Percentiles rank a stretch among this genome's conserved stretches.
phyloP scores from a whole-genome alignment of 2,888 invertebrate genomes.

The Stenoptilia bipunctidactyla region DNA sequence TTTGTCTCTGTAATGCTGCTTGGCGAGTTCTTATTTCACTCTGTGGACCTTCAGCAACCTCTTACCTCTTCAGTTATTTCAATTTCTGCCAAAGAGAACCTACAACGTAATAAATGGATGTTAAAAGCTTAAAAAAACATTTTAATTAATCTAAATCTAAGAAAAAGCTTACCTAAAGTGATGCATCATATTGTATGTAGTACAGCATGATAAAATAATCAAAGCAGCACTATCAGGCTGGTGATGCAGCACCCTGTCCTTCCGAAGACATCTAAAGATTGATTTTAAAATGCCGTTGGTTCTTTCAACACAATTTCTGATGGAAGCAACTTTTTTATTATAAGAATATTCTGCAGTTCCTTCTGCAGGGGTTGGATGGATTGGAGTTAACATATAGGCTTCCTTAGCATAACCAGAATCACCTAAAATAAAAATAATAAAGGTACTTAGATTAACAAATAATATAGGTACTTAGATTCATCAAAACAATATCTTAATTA shows the following conservation, averaged over 20 bases:
- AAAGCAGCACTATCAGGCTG: background rate
- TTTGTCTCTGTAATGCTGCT: background rate
- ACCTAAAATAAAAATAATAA: constrained; percentile 1
- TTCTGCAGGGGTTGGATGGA: background rate
- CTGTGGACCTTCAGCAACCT: background rate
- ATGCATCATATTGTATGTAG: background rate
- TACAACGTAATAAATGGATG: background rate
- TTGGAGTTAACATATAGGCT: background rate
- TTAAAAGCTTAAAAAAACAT: too few relatives aligned
- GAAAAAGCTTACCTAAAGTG: background rate
- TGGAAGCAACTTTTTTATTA: background rate
- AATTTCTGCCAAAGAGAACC: background rate
- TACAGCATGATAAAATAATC: constrained; percentile 2
- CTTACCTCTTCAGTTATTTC: background rate
- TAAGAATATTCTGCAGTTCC: background rate
- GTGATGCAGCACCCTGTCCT: background rate
- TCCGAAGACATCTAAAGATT: constrained; percentile 1
- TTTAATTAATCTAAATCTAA: too few relatives aligned
- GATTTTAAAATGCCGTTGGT: background rate
- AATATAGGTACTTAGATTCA: too few relatives aligned
- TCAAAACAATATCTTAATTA: too few relatives aligned
- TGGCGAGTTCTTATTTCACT: background rate
- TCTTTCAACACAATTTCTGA: constrained; percentile 1
- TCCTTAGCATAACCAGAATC: constrained; percentile 1
- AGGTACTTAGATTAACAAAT: too few relatives aligned